These are phyloP conservation scores for Echeneis naucrates DNA, from an alignment of 2,797 vertebrate species.

Conservation along the genomic window DNA sequence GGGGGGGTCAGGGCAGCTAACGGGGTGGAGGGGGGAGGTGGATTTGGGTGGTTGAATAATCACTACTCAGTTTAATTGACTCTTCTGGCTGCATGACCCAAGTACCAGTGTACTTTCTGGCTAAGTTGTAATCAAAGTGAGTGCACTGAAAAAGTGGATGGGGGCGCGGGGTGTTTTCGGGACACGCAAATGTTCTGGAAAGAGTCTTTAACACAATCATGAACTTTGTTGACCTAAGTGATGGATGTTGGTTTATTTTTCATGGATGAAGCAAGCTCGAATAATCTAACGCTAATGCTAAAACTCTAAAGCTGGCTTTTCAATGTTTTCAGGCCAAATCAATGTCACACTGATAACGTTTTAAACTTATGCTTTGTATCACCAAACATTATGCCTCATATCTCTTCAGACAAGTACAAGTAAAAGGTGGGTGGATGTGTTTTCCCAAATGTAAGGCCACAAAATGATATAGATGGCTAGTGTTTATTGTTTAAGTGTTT, in stretches of 20 bases:
- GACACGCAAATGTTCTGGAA: conserved; percentile 17
- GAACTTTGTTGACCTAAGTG: not conserved
- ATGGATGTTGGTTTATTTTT: not conserved
- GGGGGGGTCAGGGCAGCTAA: conserved; percentile 6
- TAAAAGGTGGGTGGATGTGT: not conserved
- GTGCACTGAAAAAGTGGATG: conserved; percentile 41
- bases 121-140: conserved; percentile 57
- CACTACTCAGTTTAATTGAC: conserved; percentile 72
- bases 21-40: not conserved
- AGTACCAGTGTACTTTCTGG: conserved; percentile 17
- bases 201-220: not conserved
- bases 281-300: not conserved
- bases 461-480: not conserved
- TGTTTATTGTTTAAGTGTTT: not conserved
- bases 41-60: conserved; percentile 67
- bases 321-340: not conserved
- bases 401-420: too few species aligned
- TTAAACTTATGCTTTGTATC: not conserved
- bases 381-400: not conserved
- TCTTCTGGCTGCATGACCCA: conserved; percentile 49
- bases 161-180: conserved; percentile 34
- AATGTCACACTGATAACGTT: not conserved
- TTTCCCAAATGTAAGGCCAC: not conserved
- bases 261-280: not conserved
- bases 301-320: not conserved